Conservation (phyloP, 2,888 invertebrate species). For the Notocelia uddmanniana region DNA sequence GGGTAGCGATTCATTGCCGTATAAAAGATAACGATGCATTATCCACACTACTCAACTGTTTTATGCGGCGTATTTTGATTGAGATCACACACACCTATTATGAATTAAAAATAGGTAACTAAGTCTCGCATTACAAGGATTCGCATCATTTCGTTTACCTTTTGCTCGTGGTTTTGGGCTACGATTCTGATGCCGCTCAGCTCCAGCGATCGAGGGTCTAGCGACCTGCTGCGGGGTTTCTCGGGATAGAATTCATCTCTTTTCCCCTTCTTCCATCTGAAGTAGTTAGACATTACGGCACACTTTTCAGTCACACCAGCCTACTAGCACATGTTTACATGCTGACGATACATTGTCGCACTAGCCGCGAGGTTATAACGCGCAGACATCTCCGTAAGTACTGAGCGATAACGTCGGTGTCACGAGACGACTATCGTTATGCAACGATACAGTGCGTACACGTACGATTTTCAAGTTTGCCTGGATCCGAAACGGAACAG, state of each 20-base stretch:
- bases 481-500: constrained; percentile 60
- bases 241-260: constrained; percentile 85
- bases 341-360: constrained; percentile 56
- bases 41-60: constrained; percentile 24
- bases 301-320: constrained; percentile 55
- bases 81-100: constrained; percentile 2
- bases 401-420: constrained; percentile 78
- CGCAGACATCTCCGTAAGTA: constrained; percentile 75
- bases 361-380: constrained; percentile 63
- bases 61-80: constrained; percentile 15
- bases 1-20: constrained; percentile 25
- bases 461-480: constrained; percentile 60
- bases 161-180: constrained; percentile 79
- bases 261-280: constrained; percentile 89
- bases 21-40: constrained; percentile 23
- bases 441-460: constrained; percentile 64
- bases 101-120: background rate
- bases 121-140: constrained; percentile 4
- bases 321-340: constrained; percentile 52
- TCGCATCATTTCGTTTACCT: constrained; percentile 52
- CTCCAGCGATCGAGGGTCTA: constrained; percentile 90
- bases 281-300: constrained; percentile 87
- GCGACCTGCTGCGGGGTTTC: constrained; percentile 90
- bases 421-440: constrained; percentile 78
- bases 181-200: constrained; percentile 88